Evolutionary conservation across 2,888 invertebrate species (phyloP).

Genomic region (Eulithis testata): DNA sequence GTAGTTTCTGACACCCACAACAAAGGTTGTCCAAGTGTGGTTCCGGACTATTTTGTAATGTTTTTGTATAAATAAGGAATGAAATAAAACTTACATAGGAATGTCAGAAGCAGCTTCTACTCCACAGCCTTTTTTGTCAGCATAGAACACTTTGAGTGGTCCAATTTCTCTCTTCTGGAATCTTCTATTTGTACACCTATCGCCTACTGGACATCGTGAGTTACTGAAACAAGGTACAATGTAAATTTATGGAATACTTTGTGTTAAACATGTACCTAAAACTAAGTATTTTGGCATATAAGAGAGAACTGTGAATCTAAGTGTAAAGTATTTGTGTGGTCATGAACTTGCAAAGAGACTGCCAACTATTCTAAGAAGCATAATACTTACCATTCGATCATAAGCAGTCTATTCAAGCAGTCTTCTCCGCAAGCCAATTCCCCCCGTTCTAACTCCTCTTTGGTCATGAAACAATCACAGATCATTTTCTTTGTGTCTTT

Average conservation of each 20-base stretch:
- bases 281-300: too few relatives aligned
- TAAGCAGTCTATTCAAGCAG: constrained; percentile 97
- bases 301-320: too few relatives aligned
- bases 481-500: constrained; percentile 97
- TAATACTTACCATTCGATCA: constrained; percentile 95
- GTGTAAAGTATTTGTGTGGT: too few relatives aligned
- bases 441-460: constrained; percentile 93
- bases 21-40: too few relatives aligned
- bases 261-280: not conserved
- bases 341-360: too few relatives aligned
- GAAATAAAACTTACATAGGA: constrained; percentile 82
- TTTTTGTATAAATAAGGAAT: too few relatives aligned
- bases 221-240: constrained; percentile 87
- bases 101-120: constrained; percentile 91
- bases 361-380: not conserved
- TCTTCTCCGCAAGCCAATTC: constrained; percentile 97
- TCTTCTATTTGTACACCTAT: constrained; percentile 96
- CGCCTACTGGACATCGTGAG: constrained; percentile 93
- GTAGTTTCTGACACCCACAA: too few relatives aligned
- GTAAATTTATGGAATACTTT: too few relatives aligned
- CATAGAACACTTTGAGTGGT: constrained; percentile 93
- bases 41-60: too few relatives aligned
- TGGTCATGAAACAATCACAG: constrained; percentile 96
- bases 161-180: constrained; percentile 96
- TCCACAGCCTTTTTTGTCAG: constrained; percentile 98